Conservation (phyloP, 2,113 vertebrate genomes). For the Bothrops jararaca region DNA sequence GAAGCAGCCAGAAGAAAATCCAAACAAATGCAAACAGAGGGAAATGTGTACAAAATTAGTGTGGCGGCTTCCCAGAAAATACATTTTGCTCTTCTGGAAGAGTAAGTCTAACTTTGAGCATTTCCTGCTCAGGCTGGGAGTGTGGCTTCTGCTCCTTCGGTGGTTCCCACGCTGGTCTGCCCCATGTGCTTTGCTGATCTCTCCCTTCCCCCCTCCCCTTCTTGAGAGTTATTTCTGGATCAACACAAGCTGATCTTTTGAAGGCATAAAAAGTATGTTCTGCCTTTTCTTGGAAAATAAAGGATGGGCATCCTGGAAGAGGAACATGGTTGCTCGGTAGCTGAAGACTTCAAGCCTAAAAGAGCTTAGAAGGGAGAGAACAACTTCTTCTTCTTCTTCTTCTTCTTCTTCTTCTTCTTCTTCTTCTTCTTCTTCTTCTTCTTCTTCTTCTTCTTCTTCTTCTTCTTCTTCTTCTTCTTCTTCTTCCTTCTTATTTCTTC, state of each 20-base stretch:
- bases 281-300: neutral
- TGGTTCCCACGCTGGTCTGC: constrained; percentile 53
- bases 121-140: constrained; percentile 44
- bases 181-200: neutral
- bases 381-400: neutral
- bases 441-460: too few species aligned
- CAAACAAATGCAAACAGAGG: accelerated
- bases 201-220: neutral
- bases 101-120: constrained; percentile 16
- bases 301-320: neutral
- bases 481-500: too few species aligned
- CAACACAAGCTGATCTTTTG: constrained; percentile 18
- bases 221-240: constrained; percentile 44
- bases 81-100: neutral
- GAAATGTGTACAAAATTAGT: neutral
- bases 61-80: constrained; percentile 5
- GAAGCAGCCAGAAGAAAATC: neutral
- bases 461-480: too few species aligned
- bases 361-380: neutral
- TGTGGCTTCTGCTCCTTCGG: constrained; percentile 21
- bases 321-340: neutral
- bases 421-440: too few species aligned
- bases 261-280: neutral
- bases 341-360: neutral
- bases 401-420: too few species aligned